Percentiles rank a stretch among this genome's conserved stretches.
These are phyloP conservation scores for Hapalemur alaotrensis DNA, from an alignment of 2,797 vertebrate species.

Conservation along the genomic window DNA sequence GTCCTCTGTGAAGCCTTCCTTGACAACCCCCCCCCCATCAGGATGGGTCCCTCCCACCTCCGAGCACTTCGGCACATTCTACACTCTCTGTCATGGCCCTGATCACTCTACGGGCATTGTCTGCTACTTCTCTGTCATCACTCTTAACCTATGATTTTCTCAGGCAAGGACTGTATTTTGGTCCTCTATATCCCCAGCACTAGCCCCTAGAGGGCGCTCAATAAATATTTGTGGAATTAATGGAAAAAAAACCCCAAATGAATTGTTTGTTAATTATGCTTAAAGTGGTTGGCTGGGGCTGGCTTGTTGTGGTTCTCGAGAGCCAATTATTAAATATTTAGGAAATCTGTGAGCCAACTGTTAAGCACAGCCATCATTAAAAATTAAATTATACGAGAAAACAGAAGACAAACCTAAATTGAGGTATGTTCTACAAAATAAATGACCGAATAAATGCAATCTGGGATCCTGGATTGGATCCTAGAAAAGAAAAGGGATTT, in stretches of 20 bases:
- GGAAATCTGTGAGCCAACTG: conserved; percentile 19
- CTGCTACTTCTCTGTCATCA: neutral
- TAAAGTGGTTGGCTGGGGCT: conserved; percentile 5
- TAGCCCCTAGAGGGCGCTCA: conserved; percentile 57
- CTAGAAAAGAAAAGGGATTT: conserved; percentile 4
- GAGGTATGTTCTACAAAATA: conserved; percentile 45
- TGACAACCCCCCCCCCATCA: neutral
- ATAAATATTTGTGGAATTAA: conserved; percentile 52
- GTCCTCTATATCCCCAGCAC: neutral
- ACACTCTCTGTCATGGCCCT: neutral
- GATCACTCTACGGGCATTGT: neutral
- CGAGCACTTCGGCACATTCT: neutral
- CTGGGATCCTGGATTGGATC: conserved; percentile 11
- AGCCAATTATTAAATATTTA: conserved; percentile 59
- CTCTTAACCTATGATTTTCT: conserved; percentile 39
- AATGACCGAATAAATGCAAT: conserved; percentile 20
- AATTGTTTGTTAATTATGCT: conserved; percentile 37
- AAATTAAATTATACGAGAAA: conserved; percentile 48
- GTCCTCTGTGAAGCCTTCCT: conserved; percentile 30
- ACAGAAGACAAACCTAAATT: conserved; percentile 43
- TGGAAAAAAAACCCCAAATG: neutral
- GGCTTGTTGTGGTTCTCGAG: neutral
- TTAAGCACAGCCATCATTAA: conserved; percentile 53
- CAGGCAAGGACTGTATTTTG: neutral
- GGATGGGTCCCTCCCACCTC: neutral